Percentiles rank a stretch among this genome's conserved stretches.
Conservation (phyloP, 2,113 vertebrate species). For the Oreochromis niloticus region DNA sequence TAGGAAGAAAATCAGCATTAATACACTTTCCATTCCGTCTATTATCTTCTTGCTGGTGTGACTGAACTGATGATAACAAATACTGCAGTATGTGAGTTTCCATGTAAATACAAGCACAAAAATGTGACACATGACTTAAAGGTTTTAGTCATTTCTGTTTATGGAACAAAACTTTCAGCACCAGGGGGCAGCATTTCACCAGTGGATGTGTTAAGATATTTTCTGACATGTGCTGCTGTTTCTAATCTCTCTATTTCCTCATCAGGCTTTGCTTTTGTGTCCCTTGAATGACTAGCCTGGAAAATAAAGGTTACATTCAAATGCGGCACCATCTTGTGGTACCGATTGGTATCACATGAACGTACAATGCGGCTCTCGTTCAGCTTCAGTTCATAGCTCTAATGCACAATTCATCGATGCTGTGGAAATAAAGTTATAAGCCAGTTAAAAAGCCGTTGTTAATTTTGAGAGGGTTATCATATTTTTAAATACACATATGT, state of each 20-base stretch:
- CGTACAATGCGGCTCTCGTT: background rate
- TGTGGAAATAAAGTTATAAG: background rate
- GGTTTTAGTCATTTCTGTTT: background rate
- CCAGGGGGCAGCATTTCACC: background rate
- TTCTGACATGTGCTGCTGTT: background rate
- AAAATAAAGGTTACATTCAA: background rate
- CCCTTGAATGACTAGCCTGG: background rate
- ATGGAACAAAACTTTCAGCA: background rate
- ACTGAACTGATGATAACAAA: background rate
- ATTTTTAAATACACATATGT: background rate
- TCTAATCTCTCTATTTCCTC: background rate
- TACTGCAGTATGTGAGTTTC: background rate
- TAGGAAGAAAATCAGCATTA: background rate
- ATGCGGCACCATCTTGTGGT: background rate
- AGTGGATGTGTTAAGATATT: fast-evolving
- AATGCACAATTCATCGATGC: background rate
- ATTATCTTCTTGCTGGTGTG: background rate
- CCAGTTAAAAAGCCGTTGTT: background rate
- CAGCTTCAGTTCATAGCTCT: background rate
- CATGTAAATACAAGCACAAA: background rate
- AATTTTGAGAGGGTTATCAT: background rate
- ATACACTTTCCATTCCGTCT: background rate
- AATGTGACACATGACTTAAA: fast-evolving
- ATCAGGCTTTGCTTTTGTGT: background rate
- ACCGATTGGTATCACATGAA: background rate